Percentiles rank a stretch among this genome's conserved stretches.
Conservation (phyloP, 2,113 vertebrate genomes). For the Nipponia nippon region DNA sequence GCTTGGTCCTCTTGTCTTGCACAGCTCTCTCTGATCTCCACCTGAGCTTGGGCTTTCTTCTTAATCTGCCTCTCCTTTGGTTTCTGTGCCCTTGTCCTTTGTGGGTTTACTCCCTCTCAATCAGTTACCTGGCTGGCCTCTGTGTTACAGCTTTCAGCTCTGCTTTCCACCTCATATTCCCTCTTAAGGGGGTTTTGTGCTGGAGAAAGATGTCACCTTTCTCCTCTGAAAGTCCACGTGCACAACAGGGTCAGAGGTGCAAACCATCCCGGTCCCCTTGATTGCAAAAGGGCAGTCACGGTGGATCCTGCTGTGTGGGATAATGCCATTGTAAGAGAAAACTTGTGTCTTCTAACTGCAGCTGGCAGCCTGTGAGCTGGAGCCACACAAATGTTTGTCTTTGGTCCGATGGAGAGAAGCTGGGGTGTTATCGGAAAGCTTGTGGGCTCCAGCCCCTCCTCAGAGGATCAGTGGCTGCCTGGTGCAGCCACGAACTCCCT, state of each 20-base stretch:
- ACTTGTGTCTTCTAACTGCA: not conserved
- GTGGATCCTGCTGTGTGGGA: not conserved
- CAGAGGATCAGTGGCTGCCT: not conserved
- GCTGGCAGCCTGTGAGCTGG: not conserved
- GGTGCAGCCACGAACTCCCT: not conserved
- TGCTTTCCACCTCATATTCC: not conserved
- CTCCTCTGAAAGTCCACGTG: not conserved
- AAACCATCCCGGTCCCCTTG: not conserved
- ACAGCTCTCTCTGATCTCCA: not conserved
- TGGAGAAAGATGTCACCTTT: not conserved
- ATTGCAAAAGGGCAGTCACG: not conserved
- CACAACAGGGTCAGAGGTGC: not conserved
- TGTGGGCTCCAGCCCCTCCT: not conserved
- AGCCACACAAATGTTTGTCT: not conserved
- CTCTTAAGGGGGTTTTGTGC: not conserved
- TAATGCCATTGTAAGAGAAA: not conserved
- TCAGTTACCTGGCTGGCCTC: not conserved
- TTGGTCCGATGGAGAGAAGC: not conserved
- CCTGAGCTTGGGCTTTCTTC: not conserved
- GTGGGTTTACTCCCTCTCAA: not conserved
- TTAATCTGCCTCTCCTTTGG: not conserved
- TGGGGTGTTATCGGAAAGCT: not conserved
- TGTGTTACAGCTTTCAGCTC: not conserved
- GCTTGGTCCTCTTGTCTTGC: not conserved
- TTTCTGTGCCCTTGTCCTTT: not conserved